phyloP scores from a whole-genome alignment of 2,797 vertebrate species.

The Cyclura pinguis region DNA sequence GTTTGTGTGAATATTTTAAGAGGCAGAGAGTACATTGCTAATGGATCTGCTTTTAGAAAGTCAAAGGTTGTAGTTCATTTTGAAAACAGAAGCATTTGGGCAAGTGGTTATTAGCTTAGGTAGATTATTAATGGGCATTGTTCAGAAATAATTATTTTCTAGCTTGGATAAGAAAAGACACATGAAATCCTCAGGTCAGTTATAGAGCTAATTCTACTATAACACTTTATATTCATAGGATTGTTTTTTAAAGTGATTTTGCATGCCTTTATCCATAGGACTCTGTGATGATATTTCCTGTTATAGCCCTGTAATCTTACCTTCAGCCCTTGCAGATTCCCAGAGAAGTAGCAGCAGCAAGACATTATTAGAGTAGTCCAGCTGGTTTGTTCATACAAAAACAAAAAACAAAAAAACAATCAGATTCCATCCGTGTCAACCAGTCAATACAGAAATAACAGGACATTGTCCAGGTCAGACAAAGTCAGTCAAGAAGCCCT shows the following conservation, averaged over 20 bases:
- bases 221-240: neutral
- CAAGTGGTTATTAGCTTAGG: neutral
- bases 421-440: neutral
- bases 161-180: neutral
- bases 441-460: neutral
- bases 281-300: neutral
- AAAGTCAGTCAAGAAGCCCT: neutral
- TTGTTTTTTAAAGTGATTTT: neutral
- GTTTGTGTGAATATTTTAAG: neutral
- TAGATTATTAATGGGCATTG: neutral
- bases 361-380: neutral
- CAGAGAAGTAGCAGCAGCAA: neutral
- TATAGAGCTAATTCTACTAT: neutral
- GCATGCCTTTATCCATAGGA: neutral
- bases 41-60: slow-evolving; percentile 27
- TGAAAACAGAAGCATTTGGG: neutral
- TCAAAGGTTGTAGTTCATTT: neutral
- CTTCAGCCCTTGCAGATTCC: neutral
- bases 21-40: neutral
- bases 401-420: neutral
- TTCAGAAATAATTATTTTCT: neutral
- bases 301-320: neutral
- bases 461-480: too few species aligned
- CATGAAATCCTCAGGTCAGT: neutral
- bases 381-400: neutral